phyloP scores from a whole-genome alignment of 2,888 invertebrate genomes.

The Nudaria mundana region DNA sequence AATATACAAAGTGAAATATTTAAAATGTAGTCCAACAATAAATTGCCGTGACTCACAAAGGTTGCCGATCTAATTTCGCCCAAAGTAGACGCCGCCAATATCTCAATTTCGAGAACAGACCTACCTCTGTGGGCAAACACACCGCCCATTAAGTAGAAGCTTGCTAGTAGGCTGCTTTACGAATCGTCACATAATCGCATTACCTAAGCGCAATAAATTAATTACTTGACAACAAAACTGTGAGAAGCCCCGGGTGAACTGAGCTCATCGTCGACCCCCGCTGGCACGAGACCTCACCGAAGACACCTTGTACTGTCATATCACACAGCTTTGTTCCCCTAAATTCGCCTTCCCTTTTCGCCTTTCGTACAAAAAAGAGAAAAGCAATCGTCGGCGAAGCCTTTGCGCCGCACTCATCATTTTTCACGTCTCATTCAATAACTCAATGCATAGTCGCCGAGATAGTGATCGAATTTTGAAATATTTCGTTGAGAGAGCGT shows the following conservation, averaged over 20 bases:
- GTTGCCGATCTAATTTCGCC: constrained; percentile 51
- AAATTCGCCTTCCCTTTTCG: constrained; percentile 59
- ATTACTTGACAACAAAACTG: constrained; percentile 75
- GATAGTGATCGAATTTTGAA: constrained; percentile 79
- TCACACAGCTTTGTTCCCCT: constrained; percentile 68
- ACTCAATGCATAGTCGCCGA: constrained; percentile 73
- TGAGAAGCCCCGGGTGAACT: constrained; percentile 63
- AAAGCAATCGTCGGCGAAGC: constrained; percentile 60
- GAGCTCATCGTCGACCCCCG: constrained; percentile 59
- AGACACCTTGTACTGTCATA: constrained; percentile 52
- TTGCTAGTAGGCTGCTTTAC: constrained; percentile 51
- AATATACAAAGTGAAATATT: too few species aligned
- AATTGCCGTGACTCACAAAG: constrained; percentile 56
- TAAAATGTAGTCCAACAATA: constrained; percentile 45
- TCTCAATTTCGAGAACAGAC: constrained; percentile 74
- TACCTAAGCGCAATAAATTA: constrained; percentile 71
- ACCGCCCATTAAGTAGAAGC: constrained; percentile 63
- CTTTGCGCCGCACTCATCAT: constrained; percentile 74
- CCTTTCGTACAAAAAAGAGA: constrained; percentile 47
- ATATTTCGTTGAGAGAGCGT: constrained; percentile 74
- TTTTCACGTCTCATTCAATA: constrained; percentile 82
- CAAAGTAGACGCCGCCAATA: constrained; percentile 60
- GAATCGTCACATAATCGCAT: constrained; percentile 41
- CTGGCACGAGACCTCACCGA: constrained; percentile 68
- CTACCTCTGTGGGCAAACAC: constrained; percentile 66